Evolutionary conservation across 2,113 vertebrate genomes (phyloP).

Genomic region (Heliornis fulica): DNA sequence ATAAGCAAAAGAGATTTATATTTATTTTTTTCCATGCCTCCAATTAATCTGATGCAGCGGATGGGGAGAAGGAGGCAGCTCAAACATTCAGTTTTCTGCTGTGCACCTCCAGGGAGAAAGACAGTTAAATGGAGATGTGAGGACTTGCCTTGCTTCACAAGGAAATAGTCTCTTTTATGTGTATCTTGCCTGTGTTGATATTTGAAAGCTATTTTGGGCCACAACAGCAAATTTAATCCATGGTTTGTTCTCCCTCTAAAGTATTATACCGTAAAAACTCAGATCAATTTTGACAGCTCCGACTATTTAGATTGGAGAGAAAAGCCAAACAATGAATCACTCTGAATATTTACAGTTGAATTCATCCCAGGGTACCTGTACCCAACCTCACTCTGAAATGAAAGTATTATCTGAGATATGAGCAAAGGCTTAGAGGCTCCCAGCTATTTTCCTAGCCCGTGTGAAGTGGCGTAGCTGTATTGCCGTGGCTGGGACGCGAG

Average conservation of each 20-base stretch:
- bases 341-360: constrained; percentile 66
- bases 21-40: background rate
- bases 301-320: constrained; percentile 61
- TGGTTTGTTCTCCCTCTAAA: constrained; percentile 58
- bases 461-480: background rate
- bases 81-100: background rate
- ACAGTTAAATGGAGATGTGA: constrained; percentile 54
- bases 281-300: constrained; percentile 67
- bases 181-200: constrained; percentile 57
- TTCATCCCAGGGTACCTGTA: constrained; percentile 56
- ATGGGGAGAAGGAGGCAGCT: background rate
- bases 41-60: background rate
- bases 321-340: constrained; percentile 67
- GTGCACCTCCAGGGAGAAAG: constrained; percentile 16
- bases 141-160: constrained; percentile 40
- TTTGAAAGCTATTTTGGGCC: constrained; percentile 66
- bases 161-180: constrained; percentile 54
- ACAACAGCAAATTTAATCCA: constrained; percentile 63
- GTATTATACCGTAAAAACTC: constrained; percentile 43
- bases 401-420: background rate
- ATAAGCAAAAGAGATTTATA: background rate
- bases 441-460: background rate
- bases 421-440: background rate
- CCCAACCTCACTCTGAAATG: constrained; percentile 33
- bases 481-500: background rate